A percentile compares a stretch with the other conserved stretches of the same genome.
phyloP scores from a whole-genome alignment of 2,797 vertebrate genomes.

The Paedocypris micromegethes region DNA sequence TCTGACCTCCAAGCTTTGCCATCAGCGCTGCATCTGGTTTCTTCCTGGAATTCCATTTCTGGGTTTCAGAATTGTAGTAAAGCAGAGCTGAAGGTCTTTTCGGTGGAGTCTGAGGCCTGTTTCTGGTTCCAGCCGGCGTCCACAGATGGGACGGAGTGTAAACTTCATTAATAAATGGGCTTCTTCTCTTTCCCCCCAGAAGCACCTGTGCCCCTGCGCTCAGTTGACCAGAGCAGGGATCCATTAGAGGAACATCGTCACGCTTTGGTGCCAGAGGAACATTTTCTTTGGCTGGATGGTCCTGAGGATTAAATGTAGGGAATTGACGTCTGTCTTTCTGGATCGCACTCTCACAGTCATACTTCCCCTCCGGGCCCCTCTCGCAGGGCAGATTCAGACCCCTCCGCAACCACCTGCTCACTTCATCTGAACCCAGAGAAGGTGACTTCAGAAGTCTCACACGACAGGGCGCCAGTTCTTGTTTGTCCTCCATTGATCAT shows the following conservation, averaged over 20 bases:
- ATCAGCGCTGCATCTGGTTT: conserved; percentile 54
- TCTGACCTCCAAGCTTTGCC: conserved; percentile 58
- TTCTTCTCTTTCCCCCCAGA: conserved; percentile 50
- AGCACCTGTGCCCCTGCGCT: conserved; percentile 60
- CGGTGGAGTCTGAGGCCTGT: conserved; percentile 43
- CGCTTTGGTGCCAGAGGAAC: conserved; percentile 55
- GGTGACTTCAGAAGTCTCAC: conserved; percentile 8
- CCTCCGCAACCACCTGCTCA: conserved; percentile 28
- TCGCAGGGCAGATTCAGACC: conserved; percentile 40
- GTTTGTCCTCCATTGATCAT: conserved; percentile 4
- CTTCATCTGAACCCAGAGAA: conserved; percentile 19
- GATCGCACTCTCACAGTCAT: conserved; percentile 52
- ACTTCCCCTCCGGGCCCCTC: conserved; percentile 52
- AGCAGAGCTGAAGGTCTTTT: conserved; percentile 34
- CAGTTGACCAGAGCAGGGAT: conserved; percentile 62
- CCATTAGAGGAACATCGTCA: conserved; percentile 55
- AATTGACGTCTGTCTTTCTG: conserved; percentile 49
- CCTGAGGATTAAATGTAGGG: conserved; percentile 48
- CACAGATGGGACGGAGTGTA: conserved; percentile 52
- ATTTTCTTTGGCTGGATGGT: conserved; percentile 25
- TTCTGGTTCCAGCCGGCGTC: conserved; percentile 39
- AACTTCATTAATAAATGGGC: conserved; percentile 51
- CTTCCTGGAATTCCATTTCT: conserved; percentile 64
- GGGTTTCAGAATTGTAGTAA: conserved; percentile 48
- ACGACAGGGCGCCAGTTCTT: not conserved